Evolutionary conservation across 2,888 invertebrate species (phyloP).

Genomic region (Vannuccia rotundouncinata): DNA sequence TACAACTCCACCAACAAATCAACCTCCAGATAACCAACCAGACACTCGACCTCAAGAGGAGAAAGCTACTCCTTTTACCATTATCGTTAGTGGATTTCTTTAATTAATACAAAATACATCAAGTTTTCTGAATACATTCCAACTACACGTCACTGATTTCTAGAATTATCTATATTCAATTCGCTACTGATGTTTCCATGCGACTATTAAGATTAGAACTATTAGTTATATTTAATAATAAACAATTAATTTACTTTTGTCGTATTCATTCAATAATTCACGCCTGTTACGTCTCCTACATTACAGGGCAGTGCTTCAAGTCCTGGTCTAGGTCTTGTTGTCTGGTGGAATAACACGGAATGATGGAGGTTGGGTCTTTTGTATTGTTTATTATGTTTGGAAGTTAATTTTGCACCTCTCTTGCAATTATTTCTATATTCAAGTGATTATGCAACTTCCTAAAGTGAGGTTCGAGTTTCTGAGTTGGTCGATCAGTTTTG

Average conservation of each 20-base stretch:
- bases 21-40: conserved; percentile 59
- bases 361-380: not conserved
- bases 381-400: not conserved
- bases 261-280: too few species aligned
- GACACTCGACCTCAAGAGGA: conserved; percentile 56
- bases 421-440: not conserved
- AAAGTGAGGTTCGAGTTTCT: not conserved
- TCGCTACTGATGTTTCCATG: too few species aligned
- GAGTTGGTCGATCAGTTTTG: conserved; percentile 24
- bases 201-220: too few species aligned
- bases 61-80: conserved; percentile 64
- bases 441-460: not conserved
- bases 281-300: not conserved
- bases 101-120: too few species aligned
- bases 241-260: too few species aligned
- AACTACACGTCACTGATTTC: too few species aligned
- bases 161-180: too few species aligned
- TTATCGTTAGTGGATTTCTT: conserved; percentile 63
- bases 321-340: not conserved
- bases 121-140: too few species aligned
- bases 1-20: conserved; percentile 65
- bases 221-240: too few species aligned
- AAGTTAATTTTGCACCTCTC: not conserved
- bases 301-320: not conserved
- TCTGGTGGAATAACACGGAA: not conserved